Evolutionary conservation across 1,140 invertebrate species (phyloP).

Genomic region (Ceratosolen solmsi): DNA sequence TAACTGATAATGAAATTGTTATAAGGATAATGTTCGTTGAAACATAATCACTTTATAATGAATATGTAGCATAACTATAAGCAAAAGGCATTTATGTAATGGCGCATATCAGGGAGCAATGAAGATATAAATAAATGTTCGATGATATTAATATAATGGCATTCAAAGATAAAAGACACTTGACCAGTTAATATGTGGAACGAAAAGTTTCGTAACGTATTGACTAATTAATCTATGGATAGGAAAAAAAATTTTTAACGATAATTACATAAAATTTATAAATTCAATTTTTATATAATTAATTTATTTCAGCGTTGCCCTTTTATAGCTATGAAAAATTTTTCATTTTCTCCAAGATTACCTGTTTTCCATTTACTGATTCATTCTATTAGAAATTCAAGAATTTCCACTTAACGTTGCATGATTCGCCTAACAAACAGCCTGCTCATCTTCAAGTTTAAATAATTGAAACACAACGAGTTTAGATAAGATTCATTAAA

Average conservation of each 20-base stretch:
- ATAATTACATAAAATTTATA: not conserved
- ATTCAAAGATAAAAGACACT: no score
- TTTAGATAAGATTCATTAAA: slow-evolving; percentile 38
- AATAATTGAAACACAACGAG: slow-evolving; percentile 32
- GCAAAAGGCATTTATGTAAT: not conserved
- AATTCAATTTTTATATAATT: not conserved
- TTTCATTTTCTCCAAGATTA: slow-evolving; percentile 18
- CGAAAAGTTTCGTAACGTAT: not conserved
- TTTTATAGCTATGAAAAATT: slow-evolving; percentile 5
- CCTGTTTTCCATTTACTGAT: slow-evolving; percentile 35
- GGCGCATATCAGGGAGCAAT: not conserved
- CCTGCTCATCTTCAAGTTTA: slow-evolving; percentile 33
- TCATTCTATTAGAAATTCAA: slow-evolving; percentile 48
- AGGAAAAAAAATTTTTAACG: not conserved
- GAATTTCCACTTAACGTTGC: slow-evolving; percentile 41
- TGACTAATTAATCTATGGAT: not conserved
- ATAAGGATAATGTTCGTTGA: not conserved
- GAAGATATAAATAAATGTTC: not conserved
- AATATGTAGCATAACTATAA: not conserved
- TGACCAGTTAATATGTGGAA: not conserved
- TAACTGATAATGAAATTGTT: not conserved
- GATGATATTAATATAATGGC: no score
- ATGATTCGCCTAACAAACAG: slow-evolving; percentile 27
- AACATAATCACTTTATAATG: not conserved
- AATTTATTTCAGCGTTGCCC: slow-evolving; percentile 3